Evolutionary conservation across 2,113 vertebrate species (phyloP).

Genomic region (Probosciger aterrimus): DNA sequence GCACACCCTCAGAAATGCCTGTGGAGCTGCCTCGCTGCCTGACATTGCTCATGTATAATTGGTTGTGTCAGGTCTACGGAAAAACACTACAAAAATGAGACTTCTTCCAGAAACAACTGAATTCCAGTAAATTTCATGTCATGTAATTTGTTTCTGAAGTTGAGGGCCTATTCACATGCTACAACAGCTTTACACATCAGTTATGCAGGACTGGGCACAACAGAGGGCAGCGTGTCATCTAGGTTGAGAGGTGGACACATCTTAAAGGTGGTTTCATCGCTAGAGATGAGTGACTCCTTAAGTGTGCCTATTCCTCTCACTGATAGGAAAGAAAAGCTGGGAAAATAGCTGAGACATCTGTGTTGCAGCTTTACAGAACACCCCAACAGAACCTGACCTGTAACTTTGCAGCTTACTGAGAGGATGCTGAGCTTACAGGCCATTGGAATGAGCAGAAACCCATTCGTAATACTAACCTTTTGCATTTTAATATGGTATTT

Average conservation of each 20-base stretch:
- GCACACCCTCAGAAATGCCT: not conserved
- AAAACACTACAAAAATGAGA: not conserved
- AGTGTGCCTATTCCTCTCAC: not conserved
- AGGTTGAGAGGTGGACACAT: not conserved
- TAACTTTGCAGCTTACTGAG: not conserved
- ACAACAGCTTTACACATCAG: not conserved
- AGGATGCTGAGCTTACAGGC: not conserved
- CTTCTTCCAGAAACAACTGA: not conserved
- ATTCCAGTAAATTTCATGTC: not conserved
- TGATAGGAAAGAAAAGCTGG: not conserved
- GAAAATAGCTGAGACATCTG: not conserved
- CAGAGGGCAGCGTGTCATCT: not conserved
- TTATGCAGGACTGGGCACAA: not conserved
- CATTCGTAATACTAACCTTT: not conserved
- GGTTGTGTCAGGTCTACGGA: not conserved
- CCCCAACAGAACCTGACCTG: not conserved
- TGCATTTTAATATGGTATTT: not conserved
- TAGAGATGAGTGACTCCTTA: not conserved
- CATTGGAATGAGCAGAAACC: not conserved
- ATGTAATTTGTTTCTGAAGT: not conserved
- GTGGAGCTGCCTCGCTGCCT: not conserved
- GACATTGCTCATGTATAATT: not conserved
- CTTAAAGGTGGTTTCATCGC: not conserved
- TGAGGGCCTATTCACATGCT: not conserved
- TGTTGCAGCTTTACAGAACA: not conserved